These are phyloP conservation scores for Drosophila aldrichi DNA, from an alignment of 2,888 invertebrate species.

Conservation along the genomic window DNA sequence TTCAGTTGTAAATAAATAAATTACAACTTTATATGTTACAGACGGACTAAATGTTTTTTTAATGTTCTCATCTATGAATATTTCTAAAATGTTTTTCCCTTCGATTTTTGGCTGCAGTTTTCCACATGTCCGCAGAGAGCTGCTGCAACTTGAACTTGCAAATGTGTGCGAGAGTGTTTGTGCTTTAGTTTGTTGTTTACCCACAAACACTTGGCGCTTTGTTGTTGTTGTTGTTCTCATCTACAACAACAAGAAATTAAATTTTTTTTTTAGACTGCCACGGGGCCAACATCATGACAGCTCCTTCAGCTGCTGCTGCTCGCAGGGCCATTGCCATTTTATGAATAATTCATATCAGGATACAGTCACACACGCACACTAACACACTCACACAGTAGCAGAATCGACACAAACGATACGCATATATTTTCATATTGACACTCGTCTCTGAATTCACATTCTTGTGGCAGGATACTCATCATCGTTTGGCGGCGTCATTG, in stretches of 20 bases:
- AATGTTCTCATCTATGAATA: background rate
- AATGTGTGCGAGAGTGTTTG: slow-evolving; percentile 36
- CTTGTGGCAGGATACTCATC: slow-evolving; percentile 64
- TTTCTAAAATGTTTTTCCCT: background rate
- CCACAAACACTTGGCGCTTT: slow-evolving; percentile 22
- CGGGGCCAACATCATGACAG: slow-evolving; percentile 54
- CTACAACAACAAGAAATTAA: slow-evolving; percentile 24
- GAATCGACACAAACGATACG: slow-evolving; percentile 52
- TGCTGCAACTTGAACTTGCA: slow-evolving; percentile 40
- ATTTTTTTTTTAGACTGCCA: slow-evolving; percentile 40
- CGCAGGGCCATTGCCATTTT: slow-evolving; percentile 75
- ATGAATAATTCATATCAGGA: slow-evolving; percentile 76
- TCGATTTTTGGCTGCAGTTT: slow-evolving; percentile 7
- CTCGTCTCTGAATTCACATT: slow-evolving; percentile 53
- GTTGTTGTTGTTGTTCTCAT: background rate
- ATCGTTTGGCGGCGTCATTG: slow-evolving; percentile 64
- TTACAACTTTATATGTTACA: background rate
- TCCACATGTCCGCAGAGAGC: background rate
- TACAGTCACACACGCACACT: slow-evolving; percentile 23
- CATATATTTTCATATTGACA: slow-evolving; percentile 77
- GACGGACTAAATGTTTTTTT: background rate
- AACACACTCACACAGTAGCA: slow-evolving; percentile 3
- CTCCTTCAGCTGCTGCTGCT: slow-evolving; percentile 37
- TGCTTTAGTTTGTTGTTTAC: slow-evolving; percentile 19
- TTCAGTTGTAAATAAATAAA: background rate